Evolutionary conservation across 2,797 vertebrate species (phyloP).

Genomic region (Muscicapa comitata): DNA sequence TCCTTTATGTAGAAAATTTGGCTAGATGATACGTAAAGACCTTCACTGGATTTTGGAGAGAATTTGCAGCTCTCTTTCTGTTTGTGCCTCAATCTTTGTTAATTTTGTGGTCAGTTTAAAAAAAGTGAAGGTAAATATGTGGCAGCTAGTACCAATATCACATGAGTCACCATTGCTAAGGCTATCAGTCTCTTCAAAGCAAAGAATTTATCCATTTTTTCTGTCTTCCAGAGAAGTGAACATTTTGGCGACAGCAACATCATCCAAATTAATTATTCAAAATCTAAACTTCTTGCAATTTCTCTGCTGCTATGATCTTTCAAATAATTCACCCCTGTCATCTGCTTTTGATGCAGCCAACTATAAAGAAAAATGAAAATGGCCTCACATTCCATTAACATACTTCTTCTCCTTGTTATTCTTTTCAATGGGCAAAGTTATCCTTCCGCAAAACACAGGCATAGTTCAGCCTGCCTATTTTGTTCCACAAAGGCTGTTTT

Average conservation of each 20-base stretch:
- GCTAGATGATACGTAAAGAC: not conserved
- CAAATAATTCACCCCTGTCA: not conserved
- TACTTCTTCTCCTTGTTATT: not conserved
- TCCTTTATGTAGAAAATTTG: not conserved
- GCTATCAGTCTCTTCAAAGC: not conserved
- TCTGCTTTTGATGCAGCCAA: not conserved
- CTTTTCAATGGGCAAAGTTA: not conserved
- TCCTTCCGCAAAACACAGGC: not conserved
- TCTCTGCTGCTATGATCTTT: not conserved
- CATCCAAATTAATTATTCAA: not conserved
- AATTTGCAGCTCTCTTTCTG: not conserved
- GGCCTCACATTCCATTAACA: not conserved
- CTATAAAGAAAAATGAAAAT: not conserved
- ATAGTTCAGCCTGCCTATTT: not conserved
- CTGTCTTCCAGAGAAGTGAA: not conserved
- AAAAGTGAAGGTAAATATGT: not conserved
- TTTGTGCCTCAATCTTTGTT: not conserved
- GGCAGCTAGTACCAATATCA: not conserved
- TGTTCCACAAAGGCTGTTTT: conserved; percentile 8
- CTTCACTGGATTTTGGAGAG: not conserved
- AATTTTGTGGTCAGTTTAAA: not conserved
- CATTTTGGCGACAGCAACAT: not conserved
- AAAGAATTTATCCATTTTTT: not conserved
- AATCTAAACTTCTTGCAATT: not conserved
- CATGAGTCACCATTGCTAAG: not conserved